phyloP scores from a whole-genome alignment of 1,140 invertebrate genomes.

The Nomia melanderi region DNA sequence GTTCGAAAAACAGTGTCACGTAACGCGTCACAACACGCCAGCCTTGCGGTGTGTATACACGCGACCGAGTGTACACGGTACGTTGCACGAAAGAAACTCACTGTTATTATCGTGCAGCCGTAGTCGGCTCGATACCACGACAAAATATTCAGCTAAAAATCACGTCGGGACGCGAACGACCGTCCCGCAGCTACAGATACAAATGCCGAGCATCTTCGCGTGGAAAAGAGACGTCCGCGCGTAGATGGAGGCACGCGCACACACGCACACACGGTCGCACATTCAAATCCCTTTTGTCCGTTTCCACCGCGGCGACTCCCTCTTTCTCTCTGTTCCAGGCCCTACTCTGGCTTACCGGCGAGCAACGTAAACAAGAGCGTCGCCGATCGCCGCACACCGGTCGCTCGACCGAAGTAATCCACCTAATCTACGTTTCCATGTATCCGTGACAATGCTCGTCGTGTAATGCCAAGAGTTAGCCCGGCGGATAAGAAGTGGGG shows the following conservation, averaged over 20 bases:
- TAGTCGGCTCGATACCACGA: not conserved
- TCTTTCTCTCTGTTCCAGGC: not conserved
- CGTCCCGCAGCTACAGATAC: not conserved
- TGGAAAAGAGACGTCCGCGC: not conserved
- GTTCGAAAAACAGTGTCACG: slow-evolving; percentile 28
- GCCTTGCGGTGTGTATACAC: not conserved
- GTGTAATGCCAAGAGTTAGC: too few relatives aligned
- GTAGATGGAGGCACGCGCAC: not conserved
- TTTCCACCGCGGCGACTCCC: not conserved
- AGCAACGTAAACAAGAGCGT: slow-evolving; percentile 33
- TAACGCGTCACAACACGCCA: slow-evolving; percentile 17
- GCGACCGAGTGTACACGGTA: not conserved
- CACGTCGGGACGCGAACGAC: not conserved
- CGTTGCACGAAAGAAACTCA: not conserved
- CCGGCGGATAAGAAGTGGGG: slow-evolving; percentile 10
- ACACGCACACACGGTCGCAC: not conserved
- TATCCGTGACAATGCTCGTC: too few relatives aligned
- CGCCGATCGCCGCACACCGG: slow-evolving; percentile 27
- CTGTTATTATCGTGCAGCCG: not conserved
- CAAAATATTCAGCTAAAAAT: not conserved
- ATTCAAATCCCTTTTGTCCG: slow-evolving; percentile 25
- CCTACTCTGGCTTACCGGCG: not conserved
- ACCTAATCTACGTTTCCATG: slow-evolving; percentile 51
- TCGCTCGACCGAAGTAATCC: slow-evolving; percentile 55
- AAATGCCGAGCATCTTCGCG: slow-evolving; percentile 21